Evolutionary conservation across 2,888 invertebrate genomes (phyloP), one percentile per base, ranked within the genome.

Genomic region (Melinaea menophilus): DNA sequence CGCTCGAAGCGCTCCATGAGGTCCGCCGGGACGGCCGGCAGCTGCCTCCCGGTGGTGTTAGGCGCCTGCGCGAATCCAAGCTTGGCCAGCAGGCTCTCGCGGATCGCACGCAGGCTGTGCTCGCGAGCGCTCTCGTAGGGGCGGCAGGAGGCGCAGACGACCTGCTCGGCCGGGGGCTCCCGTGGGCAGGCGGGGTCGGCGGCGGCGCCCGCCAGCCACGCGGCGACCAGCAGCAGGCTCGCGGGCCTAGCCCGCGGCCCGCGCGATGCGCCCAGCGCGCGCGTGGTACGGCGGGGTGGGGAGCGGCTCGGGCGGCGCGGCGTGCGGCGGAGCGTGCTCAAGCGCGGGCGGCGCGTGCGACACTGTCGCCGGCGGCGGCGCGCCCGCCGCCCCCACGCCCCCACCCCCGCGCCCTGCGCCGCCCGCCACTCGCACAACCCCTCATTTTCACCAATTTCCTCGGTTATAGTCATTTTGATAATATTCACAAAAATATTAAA

Each of bases 41-140:
- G 82, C 73, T 86, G 84, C 62, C 92, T 84, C 59, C 92, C 92
- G 22, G 93, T 93, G 65, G 93, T 93, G 78, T 94, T 94, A 51
- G 94, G 94, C 56, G 93, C 91, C 72, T 92, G 91, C 65, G 90
- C 85, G 77, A 94, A 86, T 69, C 93, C 93, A 66, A 94, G 86
- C 73, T 94, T 93, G 70, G 91, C 91, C 64, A 94, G 84, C 66
- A 94, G 92, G 79, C 93, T 93, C 79, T 92, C 92, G 77, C 94
- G 93, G 73, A 94, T 94, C 63, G 92, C 91, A 75, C 92, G 91
- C 67, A 94, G 85, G 76, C 92, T 93, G 73, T 93, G 90, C 73
- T 92, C 91, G 71, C 93, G 92, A 60, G 92, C 88, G 80, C 92
- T 92, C 72, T 93, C 92, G 72, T 91, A 79, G 48, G 91, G 82